Base-by-base conservation (phyloP, 2,888 invertebrate species). In the Zonitis immaculata region DNA sequence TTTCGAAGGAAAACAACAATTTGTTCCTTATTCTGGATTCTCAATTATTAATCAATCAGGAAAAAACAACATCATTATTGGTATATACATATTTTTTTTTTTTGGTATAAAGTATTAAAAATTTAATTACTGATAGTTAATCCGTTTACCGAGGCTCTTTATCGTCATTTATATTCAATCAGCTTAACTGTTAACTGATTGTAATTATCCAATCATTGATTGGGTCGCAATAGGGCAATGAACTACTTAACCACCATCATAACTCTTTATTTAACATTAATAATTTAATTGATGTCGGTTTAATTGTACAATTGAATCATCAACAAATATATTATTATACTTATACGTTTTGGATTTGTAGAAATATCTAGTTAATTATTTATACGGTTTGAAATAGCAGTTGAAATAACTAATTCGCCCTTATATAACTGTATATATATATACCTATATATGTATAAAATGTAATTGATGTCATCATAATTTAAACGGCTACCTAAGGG, bases 201-300 rank as follows among this genome's bases (percentile, higher is more conserved):
- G 61, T 49, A 56, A 64, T 65, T 63, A 66, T 62, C 62, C 64
- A 65, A 66, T 66, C 64, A 66, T 59, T 64, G 63, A 58, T 58
- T 57, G 39, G 52, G 39, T 39, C 39, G 39, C 11, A 39, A 18
- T 6, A 39, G 39, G 39, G 20, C 39, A 8, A 39, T 39, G 39
- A 39, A 39, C 39, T 20, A n/a, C n/a, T n/a, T n/a, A n/a, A n/a
- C n/a, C 18, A 39, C 20, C 20, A 39, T 8, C 18, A 39, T 39
- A 20, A 11, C 18, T 20, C 20, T 39, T 39, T 59, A 54, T 56
- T 56, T 52, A 52, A 52, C 54, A 51, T 51, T 27, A 30, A 58
- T 53, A 59, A 59, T 57, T 47, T 53, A 51, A 57, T 55, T n/a
- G 57, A 59, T 55, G 49, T 53, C 50, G 53, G n/a, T 45, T 55